Evolutionary conservation across 2,888 invertebrate genomes (phyloP).

Genomic region (Magallana nippona): DNA sequence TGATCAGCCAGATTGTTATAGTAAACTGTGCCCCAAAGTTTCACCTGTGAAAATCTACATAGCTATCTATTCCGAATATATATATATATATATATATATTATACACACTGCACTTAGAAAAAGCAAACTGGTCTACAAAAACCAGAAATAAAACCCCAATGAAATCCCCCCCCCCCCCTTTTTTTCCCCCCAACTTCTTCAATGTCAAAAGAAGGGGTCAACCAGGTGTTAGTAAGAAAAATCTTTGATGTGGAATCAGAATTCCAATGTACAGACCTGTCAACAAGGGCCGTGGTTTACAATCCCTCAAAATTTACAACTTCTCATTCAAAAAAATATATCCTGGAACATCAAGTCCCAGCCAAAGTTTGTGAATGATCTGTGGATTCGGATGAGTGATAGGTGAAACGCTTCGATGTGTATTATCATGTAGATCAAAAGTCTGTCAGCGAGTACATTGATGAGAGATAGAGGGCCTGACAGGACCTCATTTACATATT

Average conservation of each 20-base stretch:
- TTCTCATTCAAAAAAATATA: slow-evolving; percentile 12
- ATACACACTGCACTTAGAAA: no score
- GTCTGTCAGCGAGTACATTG: not conserved
- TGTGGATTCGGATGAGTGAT: not conserved
- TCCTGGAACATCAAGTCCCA: not conserved
- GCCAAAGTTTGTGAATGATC: not conserved
- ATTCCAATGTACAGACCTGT: slow-evolving; percentile 17
- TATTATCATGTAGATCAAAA: slow-evolving; percentile 16
- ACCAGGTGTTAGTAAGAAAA: not conserved
- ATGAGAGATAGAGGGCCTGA: not conserved
- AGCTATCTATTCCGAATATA: not conserved
- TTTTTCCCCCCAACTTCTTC: no score
- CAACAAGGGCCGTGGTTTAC: not conserved
- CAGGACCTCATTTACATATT: slow-evolving; percentile 24
- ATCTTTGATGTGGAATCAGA: slow-evolving; percentile 23
- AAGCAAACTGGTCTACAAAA: not conserved
- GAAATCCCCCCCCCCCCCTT: not conserved
- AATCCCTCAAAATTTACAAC: slow-evolving; percentile 21
- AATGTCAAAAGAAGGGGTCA: slow-evolving; percentile 8
- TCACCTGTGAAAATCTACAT: slow-evolving; percentile 5
- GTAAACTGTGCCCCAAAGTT: not conserved
- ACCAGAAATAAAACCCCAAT: not conserved
- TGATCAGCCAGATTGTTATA: not conserved
- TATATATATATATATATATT: no score
- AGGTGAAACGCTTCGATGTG: not conserved